Conservation (phyloP, 2,888 invertebrate species). For the Chrysolina haemoptera region DNA sequence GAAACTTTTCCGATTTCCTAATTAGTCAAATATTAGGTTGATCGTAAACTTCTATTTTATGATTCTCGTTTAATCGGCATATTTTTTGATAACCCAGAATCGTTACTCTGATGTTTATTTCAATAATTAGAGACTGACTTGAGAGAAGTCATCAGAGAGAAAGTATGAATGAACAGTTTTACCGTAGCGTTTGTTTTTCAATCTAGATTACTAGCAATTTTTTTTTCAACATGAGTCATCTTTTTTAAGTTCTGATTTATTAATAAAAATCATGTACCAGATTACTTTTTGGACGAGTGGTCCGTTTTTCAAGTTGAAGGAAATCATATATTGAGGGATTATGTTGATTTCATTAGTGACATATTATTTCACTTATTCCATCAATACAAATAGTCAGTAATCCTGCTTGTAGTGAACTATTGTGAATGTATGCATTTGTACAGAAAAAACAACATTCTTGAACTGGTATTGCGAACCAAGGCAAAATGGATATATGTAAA, state of each 20-base stretch:
- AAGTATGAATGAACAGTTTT: too few relatives aligned
- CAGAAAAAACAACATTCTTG: slow-evolving; percentile 51
- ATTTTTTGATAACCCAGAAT: not conserved
- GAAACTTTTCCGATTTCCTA: slow-evolving; percentile 1
- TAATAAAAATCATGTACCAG: too few relatives aligned
- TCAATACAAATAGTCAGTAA: not conserved
- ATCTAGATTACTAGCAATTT: too few relatives aligned
- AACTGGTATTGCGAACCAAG: slow-evolving; percentile 51
- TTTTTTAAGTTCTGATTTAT: too few relatives aligned
- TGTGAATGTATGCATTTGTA: slow-evolving; percentile 45
- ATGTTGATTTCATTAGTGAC: not conserved
- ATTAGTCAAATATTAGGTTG: not conserved
- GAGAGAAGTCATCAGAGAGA: too few relatives aligned
- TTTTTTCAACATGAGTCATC: too few relatives aligned
- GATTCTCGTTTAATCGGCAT: not conserved
- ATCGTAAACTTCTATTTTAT: slow-evolving; percentile 13
- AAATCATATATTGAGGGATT: not conserved
- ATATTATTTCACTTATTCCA: not conserved
- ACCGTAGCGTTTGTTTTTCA: too few relatives aligned
- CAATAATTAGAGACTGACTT: too few relatives aligned
- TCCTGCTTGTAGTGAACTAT: slow-evolving; percentile 17
- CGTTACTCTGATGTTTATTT: not conserved
- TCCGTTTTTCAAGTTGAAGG: too few relatives aligned
- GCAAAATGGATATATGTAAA: slow-evolving; percentile 54
- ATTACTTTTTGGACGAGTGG: too few relatives aligned